phyloP scores from a whole-genome alignment of 2,888 invertebrate species.

The Norana najaformis region DNA sequence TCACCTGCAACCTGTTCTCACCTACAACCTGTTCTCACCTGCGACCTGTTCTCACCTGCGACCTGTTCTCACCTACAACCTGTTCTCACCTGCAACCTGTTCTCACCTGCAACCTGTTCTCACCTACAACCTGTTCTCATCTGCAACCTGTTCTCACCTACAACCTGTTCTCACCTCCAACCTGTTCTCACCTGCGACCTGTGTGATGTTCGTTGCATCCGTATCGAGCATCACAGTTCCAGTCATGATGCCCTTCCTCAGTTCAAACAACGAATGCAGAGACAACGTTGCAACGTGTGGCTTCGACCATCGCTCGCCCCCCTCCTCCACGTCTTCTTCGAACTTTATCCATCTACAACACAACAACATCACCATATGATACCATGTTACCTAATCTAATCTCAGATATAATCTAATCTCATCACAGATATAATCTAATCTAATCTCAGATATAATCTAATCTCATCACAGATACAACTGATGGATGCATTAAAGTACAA shows the following conservation, averaged over 20 bases:
- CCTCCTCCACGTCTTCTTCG: constrained; percentile 89
- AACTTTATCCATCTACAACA: constrained; percentile 66
- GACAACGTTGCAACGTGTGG: constrained; percentile 89
- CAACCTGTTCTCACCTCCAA: constrained; percentile 57
- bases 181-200: constrained; percentile 57
- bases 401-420: no score
- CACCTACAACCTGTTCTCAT: constrained; percentile 58
- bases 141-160: constrained; percentile 57
- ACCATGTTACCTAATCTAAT: not conserved
- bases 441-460: no score
- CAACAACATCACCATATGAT: not conserved
- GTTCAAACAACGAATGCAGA: constrained; percentile 91
- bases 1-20: constrained; percentile 57
- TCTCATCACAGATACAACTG: no score
- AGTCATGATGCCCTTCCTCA: constrained; percentile 85
- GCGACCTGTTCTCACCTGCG: constrained; percentile 56
- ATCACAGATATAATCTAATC: no score
- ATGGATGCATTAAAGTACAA: no score
- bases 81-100: constrained; percentile 58
- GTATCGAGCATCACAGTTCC: constrained; percentile 92
- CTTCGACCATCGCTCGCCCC: constrained; percentile 97
- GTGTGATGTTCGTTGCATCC: constrained; percentile 82
- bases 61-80: constrained; percentile 58
- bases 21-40: constrained; percentile 58
- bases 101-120: constrained; percentile 56